Conservation (phyloP, 2,888 invertebrate species). For the Caenorhabditis imperialis region DNA sequence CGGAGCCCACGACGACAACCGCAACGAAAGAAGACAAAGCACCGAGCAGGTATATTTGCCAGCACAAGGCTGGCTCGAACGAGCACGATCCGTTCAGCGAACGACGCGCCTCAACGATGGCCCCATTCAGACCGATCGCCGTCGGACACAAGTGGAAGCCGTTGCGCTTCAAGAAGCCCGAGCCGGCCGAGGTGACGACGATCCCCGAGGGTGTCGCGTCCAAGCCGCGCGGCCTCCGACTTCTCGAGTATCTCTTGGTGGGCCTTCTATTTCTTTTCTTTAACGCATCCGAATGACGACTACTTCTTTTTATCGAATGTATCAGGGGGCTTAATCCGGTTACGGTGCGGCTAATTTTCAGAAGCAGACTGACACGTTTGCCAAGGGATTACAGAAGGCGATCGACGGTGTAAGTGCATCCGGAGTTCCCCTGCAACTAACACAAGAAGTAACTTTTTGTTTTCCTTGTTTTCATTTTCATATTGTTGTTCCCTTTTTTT, state of each 20-base stretch:
- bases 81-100: constrained; percentile 56
- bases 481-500: not conserved
- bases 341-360: constrained; percentile 49
- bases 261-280: constrained; percentile 41
- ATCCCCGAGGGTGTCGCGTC: constrained; percentile 15
- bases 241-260: constrained; percentile 68
- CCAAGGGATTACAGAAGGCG: constrained; percentile 52
- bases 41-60: constrained; percentile 63
- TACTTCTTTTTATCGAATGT: constrained; percentile 14
- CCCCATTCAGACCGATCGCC: constrained; percentile 64
- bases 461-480: constrained; percentile 1
- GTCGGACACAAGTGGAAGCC: constrained; percentile 59
- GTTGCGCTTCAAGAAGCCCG: constrained; percentile 54
- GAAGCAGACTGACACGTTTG: constrained; percentile 54
- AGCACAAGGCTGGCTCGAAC: constrained; percentile 58
- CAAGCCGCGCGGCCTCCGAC: constrained; percentile 40
- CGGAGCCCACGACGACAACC: constrained; percentile 23
- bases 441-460: constrained; percentile 32
- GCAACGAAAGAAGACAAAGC: constrained; percentile 18
- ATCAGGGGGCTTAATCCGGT: constrained; percentile 25
- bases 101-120: constrained; percentile 58
- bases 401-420: constrained; percentile 57
- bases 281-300: too few species aligned
- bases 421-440: constrained; percentile 52
- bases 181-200: constrained; percentile 21